Evolutionary conservation across 2,797 vertebrate genomes (phyloP).

Genomic region (Hyperoplus lanceolatus): DNA sequence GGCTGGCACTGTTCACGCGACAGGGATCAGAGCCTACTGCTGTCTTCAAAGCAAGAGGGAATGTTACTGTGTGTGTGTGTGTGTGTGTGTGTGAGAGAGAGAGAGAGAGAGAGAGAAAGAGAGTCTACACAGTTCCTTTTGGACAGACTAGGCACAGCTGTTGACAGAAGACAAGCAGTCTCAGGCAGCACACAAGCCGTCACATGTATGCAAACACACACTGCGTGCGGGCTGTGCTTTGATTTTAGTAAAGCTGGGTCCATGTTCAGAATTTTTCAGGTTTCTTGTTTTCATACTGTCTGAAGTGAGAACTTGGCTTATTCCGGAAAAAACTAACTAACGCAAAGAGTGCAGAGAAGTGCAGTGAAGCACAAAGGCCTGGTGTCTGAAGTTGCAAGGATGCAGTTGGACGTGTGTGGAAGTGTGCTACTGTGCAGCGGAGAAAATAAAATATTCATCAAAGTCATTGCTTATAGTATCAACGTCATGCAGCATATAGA

Average conservation of each 20-base stretch:
- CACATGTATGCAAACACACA: conserved; percentile 67
- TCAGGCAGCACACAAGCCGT: conserved; percentile 62
- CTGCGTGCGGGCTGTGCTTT: conserved; percentile 54
- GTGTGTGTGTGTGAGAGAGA: conserved; percentile 43
- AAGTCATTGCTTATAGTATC: not conserved
- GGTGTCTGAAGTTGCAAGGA: conserved; percentile 12
- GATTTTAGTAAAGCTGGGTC: conserved; percentile 55
- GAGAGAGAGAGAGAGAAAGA: conserved; percentile 16
- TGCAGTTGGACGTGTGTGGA: not conserved
- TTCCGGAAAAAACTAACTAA: conserved; percentile 16
- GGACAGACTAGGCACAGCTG: conserved; percentile 77
- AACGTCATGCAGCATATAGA: not conserved
- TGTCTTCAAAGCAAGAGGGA: conserved; percentile 77
- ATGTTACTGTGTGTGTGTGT: conserved; percentile 56
- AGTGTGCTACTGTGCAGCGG: not conserved
- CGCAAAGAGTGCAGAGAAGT: not conserved
- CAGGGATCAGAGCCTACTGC: conserved; percentile 74
- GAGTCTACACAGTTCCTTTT: conserved; percentile 67
- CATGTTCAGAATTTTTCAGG: conserved; percentile 14
- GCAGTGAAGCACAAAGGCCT: not conserved
- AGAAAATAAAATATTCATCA: conserved; percentile 5
- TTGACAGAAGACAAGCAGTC: conserved; percentile 75
- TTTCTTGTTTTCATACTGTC: conserved; percentile 26
- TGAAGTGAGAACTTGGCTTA: conserved; percentile 16
- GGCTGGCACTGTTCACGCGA: conserved; percentile 73